Percentiles rank a stretch among this genome's conserved stretches.
These are phyloP conservation scores for Camelus dromedarius DNA, from an alignment of 2,113 vertebrate species.

Conservation along the genomic window DNA sequence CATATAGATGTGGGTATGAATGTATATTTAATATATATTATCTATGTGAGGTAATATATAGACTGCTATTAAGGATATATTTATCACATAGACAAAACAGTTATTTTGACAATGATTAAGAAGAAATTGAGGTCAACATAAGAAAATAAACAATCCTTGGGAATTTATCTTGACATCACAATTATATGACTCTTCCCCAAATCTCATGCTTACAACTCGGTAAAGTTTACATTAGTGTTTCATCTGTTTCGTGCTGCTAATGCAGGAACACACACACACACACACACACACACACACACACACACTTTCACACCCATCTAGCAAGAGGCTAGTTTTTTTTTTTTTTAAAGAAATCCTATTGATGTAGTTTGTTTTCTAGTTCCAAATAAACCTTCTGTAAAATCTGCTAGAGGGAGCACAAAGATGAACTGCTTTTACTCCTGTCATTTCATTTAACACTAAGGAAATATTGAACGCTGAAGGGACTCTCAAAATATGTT, in stretches of 20 bases:
- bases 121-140: not conserved
- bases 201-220: not conserved
- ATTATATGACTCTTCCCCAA: not conserved
- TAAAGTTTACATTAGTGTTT: not conserved
- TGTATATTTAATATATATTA: not conserved
- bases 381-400: slow-evolving; percentile 56
- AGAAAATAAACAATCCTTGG: not conserved
- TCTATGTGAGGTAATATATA: not conserved
- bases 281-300: not conserved
- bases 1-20: not conserved
- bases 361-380: slow-evolving; percentile 3
- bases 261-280: not conserved
- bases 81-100: not conserved
- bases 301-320: not conserved
- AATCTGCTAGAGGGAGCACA: not conserved
- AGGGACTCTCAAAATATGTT: slow-evolving; percentile 51
- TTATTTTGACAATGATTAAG: slow-evolving; percentile 4
- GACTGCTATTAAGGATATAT: not conserved
- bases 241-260: not conserved
- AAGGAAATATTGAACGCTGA: slow-evolving; percentile 63
- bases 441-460: slow-evolving; percentile 55
- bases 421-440: slow-evolving; percentile 61
- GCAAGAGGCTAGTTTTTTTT: not conserved
- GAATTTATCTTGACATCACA: not conserved
- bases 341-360: not conserved